Evolutionary conservation across 2,888 invertebrate species (phyloP), one percentile per base, ranked within the genome.

Genomic region (Temnothorax unifasciatus): DNA sequence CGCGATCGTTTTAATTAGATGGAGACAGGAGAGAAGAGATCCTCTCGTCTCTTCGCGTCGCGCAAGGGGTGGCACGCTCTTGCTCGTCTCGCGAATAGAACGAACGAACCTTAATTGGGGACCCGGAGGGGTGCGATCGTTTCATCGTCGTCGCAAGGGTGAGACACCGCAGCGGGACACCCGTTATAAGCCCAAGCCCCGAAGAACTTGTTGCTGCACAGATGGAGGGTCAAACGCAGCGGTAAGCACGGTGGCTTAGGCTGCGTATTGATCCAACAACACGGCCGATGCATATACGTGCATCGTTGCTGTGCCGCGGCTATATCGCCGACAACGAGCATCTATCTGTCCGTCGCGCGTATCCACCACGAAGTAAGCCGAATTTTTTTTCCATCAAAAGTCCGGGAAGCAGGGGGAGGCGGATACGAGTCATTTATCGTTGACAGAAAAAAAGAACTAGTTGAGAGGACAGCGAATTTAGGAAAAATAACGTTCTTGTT

Each of bases 211-310:
- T 91, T 91, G 90, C 90, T 76, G 77, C 90, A 82, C 86, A 90
- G 89, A 63, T 75, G 73, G 86, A 82, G 84, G 73, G 66, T 61
- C 38, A 82, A 82, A 83, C 83, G 47, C 57, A 52, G 68, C 82
- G 85, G 85, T 88, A 90, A 90, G 88, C 86, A 89, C 85, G 86
- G 69, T 18, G 71, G 88, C 81, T 81, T 82, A 64, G 79, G 52
- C 88, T 29, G 76, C 83, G 89, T 91, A 91, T 91, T 91, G 90
- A 91, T 91, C 90, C 90, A 91, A 88, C 91, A 88, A 81, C 54
- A 41, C 52, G 75, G 59, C 69, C 77, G 76, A 64, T 81, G 77
- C 83, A 73, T 57, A 76, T 84, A 84, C 76, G 79, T 83, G 84
- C 68, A 77, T 73, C 81, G 64, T 71, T 84, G 84, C 85, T 87